These are phyloP conservation scores for Muschampia plurimacula DNA, from an alignment of 2,888 invertebrate species.

Conservation along the genomic window DNA sequence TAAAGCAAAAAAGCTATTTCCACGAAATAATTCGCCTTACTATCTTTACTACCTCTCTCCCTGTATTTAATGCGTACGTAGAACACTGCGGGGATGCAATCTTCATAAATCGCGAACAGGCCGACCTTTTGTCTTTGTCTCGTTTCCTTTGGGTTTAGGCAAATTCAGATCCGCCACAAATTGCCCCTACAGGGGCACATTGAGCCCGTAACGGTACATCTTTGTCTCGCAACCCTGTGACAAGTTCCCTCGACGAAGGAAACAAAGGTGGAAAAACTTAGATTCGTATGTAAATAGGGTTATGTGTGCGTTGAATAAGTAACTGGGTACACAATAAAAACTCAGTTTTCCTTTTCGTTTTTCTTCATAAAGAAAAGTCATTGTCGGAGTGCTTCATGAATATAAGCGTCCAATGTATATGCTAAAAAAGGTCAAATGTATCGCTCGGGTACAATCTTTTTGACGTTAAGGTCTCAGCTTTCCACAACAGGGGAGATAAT, in stretches of 20 bases:
- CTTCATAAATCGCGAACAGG: conserved; percentile 74
- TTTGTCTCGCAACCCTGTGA: conserved; percentile 55
- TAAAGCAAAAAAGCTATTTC: conserved; percentile 11
- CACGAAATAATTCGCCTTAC: conserved; percentile 11
- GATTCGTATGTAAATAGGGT: conserved; percentile 65
- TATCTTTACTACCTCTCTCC: conserved; percentile 15
- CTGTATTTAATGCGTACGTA: conserved; percentile 31
- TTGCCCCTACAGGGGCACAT: conserved; percentile 63
- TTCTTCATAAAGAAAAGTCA: conserved; percentile 50
- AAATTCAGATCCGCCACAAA: conserved; percentile 76
- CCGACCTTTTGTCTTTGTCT: conserved; percentile 77
- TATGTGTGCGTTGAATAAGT: conserved; percentile 66
- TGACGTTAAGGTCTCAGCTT: conserved; percentile 45
- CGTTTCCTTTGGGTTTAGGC: conserved; percentile 70
- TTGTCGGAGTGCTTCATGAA: conserved; percentile 43
- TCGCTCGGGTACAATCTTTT: conserved; percentile 45
- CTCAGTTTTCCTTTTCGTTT: conserved; percentile 35
- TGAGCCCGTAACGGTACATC: conserved; percentile 54
- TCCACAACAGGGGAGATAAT: conserved; percentile 46
- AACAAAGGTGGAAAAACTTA: conserved; percentile 63
- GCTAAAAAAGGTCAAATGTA: conserved; percentile 50
- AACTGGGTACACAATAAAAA: conserved; percentile 44
- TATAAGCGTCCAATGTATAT: conserved; percentile 33
- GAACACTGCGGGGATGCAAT: conserved; percentile 61
- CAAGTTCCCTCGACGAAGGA: conserved; percentile 55